Base-by-base conservation (phyloP, 2,113 vertebrate species). In the Globicephala melas region DNA sequence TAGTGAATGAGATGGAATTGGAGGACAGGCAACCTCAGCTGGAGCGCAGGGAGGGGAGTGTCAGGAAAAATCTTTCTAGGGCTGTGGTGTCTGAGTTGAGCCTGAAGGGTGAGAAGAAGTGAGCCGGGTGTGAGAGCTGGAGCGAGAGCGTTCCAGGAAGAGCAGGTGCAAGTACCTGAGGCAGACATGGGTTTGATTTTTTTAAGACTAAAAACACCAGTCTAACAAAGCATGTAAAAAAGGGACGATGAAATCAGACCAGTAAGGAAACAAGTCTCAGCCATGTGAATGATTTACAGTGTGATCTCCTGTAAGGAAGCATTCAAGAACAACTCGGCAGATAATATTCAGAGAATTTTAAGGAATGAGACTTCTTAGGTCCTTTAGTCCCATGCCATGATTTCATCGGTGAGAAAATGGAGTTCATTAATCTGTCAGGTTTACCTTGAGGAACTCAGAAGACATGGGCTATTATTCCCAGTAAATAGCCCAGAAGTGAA, bases 371-470 rank as follows among this genome's bases (percentile, higher is more conserved):
- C 53, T 50, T 81, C 55, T 55, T 79, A 33, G 36, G 63, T 55
- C 20, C 58, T 79, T 67, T 67, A 44, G 53, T 68, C 67, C 71
- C 81, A 44, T 15, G 79, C 53, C 53, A 63, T 58, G 28, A 55
- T 80, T 96, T 77, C 12, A 25, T 55, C 76, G 38, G 38, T 81
- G 74, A 97, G 89, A 82, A 96, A 92, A 65, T 12, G n/a, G n/a
- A 92, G 41, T 94, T 92, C 63, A 73, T 28, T 62, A 74, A 93
- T 82, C 65, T 41, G 25, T n/a, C n/a, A 88, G 60, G 13, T 62
- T 93, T 80, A 53, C 47, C 20, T 25, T 60, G 10, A 71, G 55
- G n/a, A 65, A 80, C 20, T 58, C 36, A 44, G 62, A 94, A 86
- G 44, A 50, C 25, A 3, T 20, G n/a, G 73, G 3, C 85, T 93